Conservation (phyloP, 2,113 vertebrate species). For the Pithys albifrons region DNA sequence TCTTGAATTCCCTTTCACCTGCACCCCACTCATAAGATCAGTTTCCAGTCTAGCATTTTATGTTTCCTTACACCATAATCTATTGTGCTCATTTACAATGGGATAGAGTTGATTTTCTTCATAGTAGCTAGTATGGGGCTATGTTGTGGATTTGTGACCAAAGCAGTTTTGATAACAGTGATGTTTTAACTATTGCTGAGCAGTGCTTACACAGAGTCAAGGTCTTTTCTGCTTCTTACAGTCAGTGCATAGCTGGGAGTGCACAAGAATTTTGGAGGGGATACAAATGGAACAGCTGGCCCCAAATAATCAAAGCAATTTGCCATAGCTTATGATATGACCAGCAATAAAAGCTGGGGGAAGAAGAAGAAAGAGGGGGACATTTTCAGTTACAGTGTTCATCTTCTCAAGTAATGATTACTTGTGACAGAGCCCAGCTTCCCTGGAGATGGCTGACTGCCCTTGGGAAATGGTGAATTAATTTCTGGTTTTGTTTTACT, state of each 20-base stretch:
- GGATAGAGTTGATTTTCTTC: background rate
- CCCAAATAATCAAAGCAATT: background rate
- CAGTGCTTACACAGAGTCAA: background rate
- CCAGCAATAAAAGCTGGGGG: background rate
- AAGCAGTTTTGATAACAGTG: background rate
- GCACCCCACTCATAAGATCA: background rate
- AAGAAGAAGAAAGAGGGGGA: background rate
- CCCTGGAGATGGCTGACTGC: background rate
- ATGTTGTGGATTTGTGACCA: background rate
- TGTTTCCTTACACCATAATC: background rate
- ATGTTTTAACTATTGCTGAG: background rate
- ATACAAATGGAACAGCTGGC: background rate
- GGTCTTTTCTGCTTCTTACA: background rate
- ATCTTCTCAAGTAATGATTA: background rate
- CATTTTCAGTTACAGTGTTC: background rate
- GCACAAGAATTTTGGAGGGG: background rate
- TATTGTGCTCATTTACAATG: background rate
- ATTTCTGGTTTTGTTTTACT: background rate
- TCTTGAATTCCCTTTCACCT: background rate
- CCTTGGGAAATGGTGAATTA: background rate
- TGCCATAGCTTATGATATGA: background rate
- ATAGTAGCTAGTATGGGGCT: background rate
- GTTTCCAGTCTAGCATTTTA: background rate
- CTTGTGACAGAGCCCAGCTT: background rate
- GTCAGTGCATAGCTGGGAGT: rapidly evolving